Conservation (phyloP, 1,140 invertebrate genomes). For the Anagrus nilaparvatae region DNA sequence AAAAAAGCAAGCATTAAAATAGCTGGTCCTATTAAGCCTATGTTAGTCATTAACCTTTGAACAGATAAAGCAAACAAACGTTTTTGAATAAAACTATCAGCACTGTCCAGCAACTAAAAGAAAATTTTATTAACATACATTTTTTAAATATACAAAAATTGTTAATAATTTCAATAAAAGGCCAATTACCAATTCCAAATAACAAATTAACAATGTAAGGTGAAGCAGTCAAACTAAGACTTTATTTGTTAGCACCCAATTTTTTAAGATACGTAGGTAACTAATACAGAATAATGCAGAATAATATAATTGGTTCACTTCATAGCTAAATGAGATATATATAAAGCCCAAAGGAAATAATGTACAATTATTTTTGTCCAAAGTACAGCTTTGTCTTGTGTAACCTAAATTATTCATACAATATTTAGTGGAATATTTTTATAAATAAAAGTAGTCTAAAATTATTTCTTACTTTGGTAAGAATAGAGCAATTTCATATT, state of each 20-base stretch:
- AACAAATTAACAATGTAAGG: slow-evolving; percentile 70
- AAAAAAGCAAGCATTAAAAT: slow-evolving; percentile 64
- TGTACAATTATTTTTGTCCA: slow-evolving; percentile 61
- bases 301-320: slow-evolving; percentile 79
- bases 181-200: slow-evolving; percentile 54
- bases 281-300: slow-evolving; percentile 82
- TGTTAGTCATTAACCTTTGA: slow-evolving; percentile 62
- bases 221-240: slow-evolving; percentile 67
- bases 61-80: slow-evolving; percentile 65
- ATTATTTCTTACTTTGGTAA: slow-evolving; percentile 48
- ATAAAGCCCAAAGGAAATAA: slow-evolving; percentile 71
- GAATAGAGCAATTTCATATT: slow-evolving; percentile 57
- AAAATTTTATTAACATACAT: slow-evolving; percentile 11
- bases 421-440: neutral
- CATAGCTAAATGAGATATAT: slow-evolving; percentile 74
- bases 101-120: slow-evolving; percentile 59
- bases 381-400: slow-evolving; percentile 42
- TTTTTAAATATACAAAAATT: slow-evolving; percentile 7
- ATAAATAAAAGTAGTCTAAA: neutral
- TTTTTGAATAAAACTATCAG: slow-evolving; percentile 56
- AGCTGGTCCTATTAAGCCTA: slow-evolving; percentile 67
- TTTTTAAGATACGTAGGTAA: slow-evolving; percentile 64
- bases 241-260: slow-evolving; percentile 58
- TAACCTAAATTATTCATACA: slow-evolving; percentile 36
- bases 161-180: neutral